These are phyloP conservation scores for Anarsia innoxiella DNA, from an alignment of 2,888 invertebrate genomes.

Conservation along the genomic window DNA sequence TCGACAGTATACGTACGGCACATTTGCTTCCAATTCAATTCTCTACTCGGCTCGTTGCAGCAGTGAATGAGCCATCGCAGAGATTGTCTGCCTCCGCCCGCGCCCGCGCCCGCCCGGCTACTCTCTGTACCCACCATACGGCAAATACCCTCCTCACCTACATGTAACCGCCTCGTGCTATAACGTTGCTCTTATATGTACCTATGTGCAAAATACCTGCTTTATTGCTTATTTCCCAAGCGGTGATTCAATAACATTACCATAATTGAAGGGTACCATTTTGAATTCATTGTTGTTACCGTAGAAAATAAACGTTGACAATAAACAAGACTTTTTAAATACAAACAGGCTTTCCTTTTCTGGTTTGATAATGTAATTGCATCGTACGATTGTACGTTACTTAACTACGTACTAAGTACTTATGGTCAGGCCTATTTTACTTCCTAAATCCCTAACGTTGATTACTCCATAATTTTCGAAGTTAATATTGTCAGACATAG, in stretches of 20 bases:
- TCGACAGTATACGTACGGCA: constrained; percentile 57
- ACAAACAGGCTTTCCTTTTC: too few species aligned
- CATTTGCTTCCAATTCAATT: constrained; percentile 72
- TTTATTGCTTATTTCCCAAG: constrained; percentile 19
- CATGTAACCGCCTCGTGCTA: constrained; percentile 29
- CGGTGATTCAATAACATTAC: constrained; percentile 23
- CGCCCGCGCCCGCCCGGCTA: constrained; percentile 24
- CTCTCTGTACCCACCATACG: constrained; percentile 19
- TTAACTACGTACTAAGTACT: too few species aligned
- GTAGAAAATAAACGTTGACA: too few species aligned
- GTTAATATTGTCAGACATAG: too few species aligned
- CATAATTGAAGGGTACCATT: constrained; percentile 17
- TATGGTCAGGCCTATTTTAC: too few species aligned
- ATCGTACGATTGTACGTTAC: too few species aligned
- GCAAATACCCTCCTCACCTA: constrained; percentile 34
- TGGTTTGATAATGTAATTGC: too few species aligned
- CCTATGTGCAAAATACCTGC: constrained; percentile 29
- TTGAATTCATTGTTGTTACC: too few species aligned
- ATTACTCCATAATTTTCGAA: too few species aligned
- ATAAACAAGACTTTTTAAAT: too few species aligned
- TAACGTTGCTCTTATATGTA: constrained; percentile 30
- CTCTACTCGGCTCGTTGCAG: constrained; percentile 64
- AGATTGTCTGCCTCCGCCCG: constrained; percentile 51
- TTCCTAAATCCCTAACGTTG: too few species aligned
- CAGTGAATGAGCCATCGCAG: constrained; percentile 64